A percentile compares a stretch with the other conserved stretches of the same genome.
These are phyloP conservation scores for Rhopalosiphum padi DNA, from an alignment of 1,140 invertebrate species.

Conservation along the genomic window DNA sequence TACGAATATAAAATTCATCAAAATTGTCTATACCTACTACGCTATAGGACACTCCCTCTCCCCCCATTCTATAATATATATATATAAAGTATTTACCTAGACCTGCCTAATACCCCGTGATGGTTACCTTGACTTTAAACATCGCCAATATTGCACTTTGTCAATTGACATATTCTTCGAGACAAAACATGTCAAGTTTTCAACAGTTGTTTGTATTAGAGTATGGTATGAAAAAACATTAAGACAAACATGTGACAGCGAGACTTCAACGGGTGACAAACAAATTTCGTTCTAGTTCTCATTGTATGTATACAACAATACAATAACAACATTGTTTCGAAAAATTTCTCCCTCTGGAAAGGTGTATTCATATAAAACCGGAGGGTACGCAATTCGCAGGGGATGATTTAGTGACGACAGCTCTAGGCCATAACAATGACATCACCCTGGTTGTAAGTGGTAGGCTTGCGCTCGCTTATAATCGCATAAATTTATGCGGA, in stretches of 20 bases:
- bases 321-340: constrained; percentile 48
- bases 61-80: neutral
- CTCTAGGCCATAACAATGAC: constrained; percentile 30
- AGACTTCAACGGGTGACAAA: constrained; percentile 44
- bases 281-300: constrained; percentile 52
- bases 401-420: constrained; percentile 57
- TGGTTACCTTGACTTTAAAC: neutral
- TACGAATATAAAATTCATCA: neutral
- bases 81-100: neutral
- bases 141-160: neutral
- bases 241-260: constrained; percentile 50
- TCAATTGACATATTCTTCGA: neutral
- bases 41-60: neutral
- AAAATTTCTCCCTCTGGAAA: constrained; percentile 18
- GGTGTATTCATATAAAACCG: constrained; percentile 24
- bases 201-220: neutral
- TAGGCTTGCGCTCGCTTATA: constrained; percentile 41
- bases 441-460: constrained; percentile 29
- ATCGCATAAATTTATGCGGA: constrained; percentile 42
- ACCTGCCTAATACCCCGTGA: neutral
- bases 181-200: constrained; percentile 23
- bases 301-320: constrained; percentile 12
- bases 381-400: constrained; percentile 42
- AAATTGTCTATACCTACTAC: neutral
- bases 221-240: neutral